Evolutionary conservation across 2,797 vertebrate species (phyloP).

Genomic region (Nannoperca australis): DNA sequence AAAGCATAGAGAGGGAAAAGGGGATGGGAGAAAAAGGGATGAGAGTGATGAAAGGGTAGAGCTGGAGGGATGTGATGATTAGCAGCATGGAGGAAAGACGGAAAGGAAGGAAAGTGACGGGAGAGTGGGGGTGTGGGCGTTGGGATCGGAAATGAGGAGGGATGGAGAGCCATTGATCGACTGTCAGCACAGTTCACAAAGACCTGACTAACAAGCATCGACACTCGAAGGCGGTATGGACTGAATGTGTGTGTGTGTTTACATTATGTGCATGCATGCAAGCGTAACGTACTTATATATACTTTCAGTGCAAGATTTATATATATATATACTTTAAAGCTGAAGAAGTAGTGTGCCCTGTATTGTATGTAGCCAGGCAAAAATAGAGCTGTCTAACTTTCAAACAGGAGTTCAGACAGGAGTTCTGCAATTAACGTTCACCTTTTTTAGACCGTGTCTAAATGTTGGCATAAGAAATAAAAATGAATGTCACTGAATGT

Average conservation of each 20-base stretch:
- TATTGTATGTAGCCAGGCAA: not conserved
- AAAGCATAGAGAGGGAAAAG: not conserved
- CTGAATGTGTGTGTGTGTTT: not conserved
- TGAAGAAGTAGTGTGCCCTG: not conserved
- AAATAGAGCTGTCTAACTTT: not conserved
- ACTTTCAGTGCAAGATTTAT: too few relatives aligned
- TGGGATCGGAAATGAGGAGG: constrained; percentile 31
- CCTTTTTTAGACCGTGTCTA: not conserved
- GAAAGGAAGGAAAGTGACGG: constrained; percentile 4
- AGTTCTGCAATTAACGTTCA: not conserved
- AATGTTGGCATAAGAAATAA: not conserved
- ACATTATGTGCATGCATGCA: not conserved
- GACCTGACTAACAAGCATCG: constrained; percentile 50
- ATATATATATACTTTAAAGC: too few relatives aligned
- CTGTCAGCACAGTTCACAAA: constrained; percentile 45
- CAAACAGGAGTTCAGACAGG: not conserved
- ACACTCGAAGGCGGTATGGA: constrained; percentile 19
- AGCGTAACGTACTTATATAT: too few relatives aligned
- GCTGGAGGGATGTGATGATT: constrained; percentile 36
- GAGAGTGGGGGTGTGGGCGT: not conserved
- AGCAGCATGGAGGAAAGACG: constrained; percentile 5
- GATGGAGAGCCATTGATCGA: constrained; percentile 47
- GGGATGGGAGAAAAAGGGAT: constrained; percentile 20
- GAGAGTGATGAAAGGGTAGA: constrained; percentile 37
- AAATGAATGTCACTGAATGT: not conserved